These are phyloP conservation scores for Ornithoptera priamus DNA, from an alignment of 2,888 invertebrate genomes.

Conservation along the genomic window DNA sequence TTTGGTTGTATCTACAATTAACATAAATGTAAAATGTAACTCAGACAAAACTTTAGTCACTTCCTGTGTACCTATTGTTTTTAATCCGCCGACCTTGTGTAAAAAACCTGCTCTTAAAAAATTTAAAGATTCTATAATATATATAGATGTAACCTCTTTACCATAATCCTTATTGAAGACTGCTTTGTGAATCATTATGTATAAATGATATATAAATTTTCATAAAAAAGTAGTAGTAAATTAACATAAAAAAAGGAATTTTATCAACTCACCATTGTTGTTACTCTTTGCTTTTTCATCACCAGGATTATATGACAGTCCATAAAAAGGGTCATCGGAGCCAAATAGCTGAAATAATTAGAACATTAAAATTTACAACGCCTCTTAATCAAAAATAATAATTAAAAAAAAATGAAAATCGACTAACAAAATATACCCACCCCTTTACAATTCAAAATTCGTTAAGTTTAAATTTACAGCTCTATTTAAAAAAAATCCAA, in stretches of 20 bases:
- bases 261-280: conserved; percentile 60
- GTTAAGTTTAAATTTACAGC: conserved; percentile 1
- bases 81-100: neutral
- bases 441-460: conserved; percentile 6
- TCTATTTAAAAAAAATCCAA: neutral
- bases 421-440: conserved; percentile 20
- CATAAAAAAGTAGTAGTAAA: too few relatives aligned
- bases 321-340: conserved; percentile 76
- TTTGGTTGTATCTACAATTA: conserved; percentile 79
- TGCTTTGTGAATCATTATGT: neutral
- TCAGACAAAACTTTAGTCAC: conserved; percentile 29
- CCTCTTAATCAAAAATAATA: neutral
- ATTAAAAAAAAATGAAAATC: conserved; percentile 6
- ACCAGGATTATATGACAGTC: conserved; percentile 61
- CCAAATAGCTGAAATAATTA: conserved; percentile 67
- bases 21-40: conserved; percentile 68
- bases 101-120: neutral
- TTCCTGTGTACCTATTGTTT: conserved; percentile 8
- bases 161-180: neutral
- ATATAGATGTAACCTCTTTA: neutral
- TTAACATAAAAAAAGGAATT: neutral
- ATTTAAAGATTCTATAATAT: neutral
- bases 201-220: neutral
- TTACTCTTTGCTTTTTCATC: conserved; percentile 62
- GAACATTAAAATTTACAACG: conserved; percentile 13